Percentiles rank a stretch among this genome's conserved stretches.
Conservation (phyloP, 2,797 vertebrate genomes). For the Mareca penelope region DNA sequence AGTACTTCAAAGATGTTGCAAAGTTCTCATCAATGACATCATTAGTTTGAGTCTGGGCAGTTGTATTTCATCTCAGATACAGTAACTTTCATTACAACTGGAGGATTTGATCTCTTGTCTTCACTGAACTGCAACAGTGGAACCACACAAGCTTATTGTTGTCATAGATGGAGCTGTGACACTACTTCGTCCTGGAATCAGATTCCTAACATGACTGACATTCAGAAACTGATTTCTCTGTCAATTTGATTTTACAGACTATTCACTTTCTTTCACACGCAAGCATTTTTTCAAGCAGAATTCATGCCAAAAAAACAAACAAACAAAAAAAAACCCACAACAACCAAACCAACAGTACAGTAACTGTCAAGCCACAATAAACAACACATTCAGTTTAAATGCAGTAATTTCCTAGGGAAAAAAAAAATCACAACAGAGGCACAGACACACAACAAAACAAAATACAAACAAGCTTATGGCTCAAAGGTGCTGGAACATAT, state of each 20-base stretch:
- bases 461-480: neutral
- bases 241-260: neutral
- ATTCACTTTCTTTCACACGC: neutral
- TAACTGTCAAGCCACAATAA: neutral
- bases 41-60: neutral
- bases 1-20: neutral
- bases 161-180: neutral
- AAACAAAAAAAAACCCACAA: neutral
- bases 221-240: neutral
- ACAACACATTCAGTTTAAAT: neutral
- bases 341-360: neutral
- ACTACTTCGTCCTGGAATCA: neutral
- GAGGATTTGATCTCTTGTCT: neutral
- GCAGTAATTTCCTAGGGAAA: neutral
- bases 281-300: neutral
- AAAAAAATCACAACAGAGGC: neutral
- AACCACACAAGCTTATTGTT: neutral
- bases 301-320: neutral
- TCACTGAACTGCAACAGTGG: neutral
- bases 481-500: neutral
- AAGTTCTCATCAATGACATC: neutral
- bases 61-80: neutral
- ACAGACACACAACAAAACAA: neutral
- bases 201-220: neutral
- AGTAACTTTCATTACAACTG: neutral